These are phyloP conservation scores for Crotalus horridus DNA, from an alignment of 2,113 vertebrate species.

Conservation along the genomic window DNA sequence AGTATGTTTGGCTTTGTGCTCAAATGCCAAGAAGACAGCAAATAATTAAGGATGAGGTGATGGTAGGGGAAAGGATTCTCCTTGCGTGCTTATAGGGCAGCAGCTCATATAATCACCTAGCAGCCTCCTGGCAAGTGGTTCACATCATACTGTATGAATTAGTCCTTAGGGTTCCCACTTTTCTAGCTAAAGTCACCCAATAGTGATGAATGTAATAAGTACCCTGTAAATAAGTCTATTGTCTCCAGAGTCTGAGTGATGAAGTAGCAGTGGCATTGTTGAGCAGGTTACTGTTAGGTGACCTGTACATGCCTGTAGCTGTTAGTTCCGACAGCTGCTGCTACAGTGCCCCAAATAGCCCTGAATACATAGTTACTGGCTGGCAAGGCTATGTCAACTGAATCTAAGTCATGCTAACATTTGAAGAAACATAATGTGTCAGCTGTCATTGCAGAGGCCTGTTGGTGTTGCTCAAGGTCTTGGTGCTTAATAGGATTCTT, in stretches of 20 bases:
- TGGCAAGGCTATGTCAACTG: not conserved
- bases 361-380: not conserved
- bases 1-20: not conserved
- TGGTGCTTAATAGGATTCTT: not conserved
- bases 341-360: not conserved
- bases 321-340: not conserved
- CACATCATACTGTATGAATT: not conserved
- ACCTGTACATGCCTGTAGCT: not conserved
- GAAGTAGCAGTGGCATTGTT: not conserved
- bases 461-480: not conserved
- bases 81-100: not conserved
- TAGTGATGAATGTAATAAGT: not conserved
- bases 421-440: not conserved
- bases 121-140: not conserved
- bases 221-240: not conserved
- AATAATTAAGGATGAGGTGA: not conserved
- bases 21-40: not conserved
- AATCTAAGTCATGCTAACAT: not conserved
- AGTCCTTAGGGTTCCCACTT: not conserved
- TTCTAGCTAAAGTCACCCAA: not conserved
- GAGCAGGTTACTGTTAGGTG: not conserved
- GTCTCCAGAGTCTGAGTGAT: not conserved
- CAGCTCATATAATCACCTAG: not conserved
- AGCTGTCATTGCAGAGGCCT: not conserved
- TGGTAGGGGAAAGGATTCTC: not conserved